Evolutionary conservation across 2,888 invertebrate species (phyloP).

Genomic region (Lacanobia wlatinum): DNA sequence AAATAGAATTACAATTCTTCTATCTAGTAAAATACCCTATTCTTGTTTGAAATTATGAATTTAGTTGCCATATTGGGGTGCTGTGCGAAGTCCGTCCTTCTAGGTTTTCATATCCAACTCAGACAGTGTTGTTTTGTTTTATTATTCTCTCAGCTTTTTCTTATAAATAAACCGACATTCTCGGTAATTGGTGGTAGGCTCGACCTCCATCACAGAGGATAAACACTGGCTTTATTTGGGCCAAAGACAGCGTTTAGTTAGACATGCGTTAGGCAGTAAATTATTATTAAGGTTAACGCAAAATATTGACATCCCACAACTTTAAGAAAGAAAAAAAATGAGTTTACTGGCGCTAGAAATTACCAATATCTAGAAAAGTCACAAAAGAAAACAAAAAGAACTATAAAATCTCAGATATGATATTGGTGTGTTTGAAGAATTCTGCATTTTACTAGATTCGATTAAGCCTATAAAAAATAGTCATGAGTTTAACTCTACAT

Average conservation of each 20-base stretch:
- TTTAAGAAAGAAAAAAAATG: background rate
- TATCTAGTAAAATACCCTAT: background rate
- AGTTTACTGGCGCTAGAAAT: background rate
- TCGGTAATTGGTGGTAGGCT: constrained; percentile 32
- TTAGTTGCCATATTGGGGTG: background rate
- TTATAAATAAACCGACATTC: constrained; percentile 16
- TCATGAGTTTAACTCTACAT: too few relatives aligned
- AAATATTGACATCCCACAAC: background rate
- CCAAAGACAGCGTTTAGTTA: constrained; percentile 23
- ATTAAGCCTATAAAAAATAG: too few relatives aligned
- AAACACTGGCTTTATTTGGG: constrained; percentile 13
- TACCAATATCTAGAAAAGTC: too few relatives aligned
- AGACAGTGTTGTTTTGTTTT: constrained; percentile 6
- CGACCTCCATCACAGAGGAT: constrained; percentile 38
- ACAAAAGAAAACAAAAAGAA: too few relatives aligned
- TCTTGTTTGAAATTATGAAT: background rate
- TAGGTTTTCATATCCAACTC: background rate
- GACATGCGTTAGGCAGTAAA: constrained; percentile 9
- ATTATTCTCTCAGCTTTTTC: constrained; percentile 22
- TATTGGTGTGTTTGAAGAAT: too few relatives aligned
- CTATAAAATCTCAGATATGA: too few relatives aligned
- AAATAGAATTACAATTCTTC: too few relatives aligned
- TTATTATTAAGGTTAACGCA: background rate
- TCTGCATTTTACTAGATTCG: too few relatives aligned
- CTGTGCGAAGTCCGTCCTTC: background rate